Conservation (phyloP, 2,888 invertebrate genomes). For the Oxystoma pomonae region DNA sequence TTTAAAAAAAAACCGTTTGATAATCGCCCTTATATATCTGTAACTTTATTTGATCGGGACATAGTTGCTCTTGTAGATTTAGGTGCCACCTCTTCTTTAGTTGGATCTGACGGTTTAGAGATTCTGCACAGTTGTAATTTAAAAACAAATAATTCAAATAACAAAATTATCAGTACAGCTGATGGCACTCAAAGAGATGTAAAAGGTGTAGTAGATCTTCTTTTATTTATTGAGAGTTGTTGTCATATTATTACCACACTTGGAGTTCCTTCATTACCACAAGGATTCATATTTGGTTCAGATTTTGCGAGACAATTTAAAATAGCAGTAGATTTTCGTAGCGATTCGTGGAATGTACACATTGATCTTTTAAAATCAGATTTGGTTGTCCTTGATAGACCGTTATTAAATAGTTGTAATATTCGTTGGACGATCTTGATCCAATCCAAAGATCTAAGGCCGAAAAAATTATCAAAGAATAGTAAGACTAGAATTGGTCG, state of each 20-base stretch:
- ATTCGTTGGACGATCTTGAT: background rate
- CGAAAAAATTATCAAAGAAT: background rate
- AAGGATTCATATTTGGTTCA: conserved; percentile 5
- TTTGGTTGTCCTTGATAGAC: background rate
- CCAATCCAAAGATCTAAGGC: background rate
- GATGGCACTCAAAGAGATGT: conserved; percentile 7
- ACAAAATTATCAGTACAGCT: background rate
- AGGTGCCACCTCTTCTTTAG: background rate
- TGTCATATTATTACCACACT: background rate
- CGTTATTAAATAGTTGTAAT: background rate
- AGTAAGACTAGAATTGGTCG: background rate
- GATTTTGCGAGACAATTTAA: conserved; percentile 1
- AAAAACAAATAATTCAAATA: background rate
- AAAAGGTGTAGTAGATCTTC: conserved; percentile 2
- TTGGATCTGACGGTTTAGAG: background rate
- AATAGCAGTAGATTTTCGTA: background rate
- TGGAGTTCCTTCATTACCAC: conserved; percentile 5
- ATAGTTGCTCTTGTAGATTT: background rate
- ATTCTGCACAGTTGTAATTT: background rate
- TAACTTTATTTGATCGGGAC: background rate
- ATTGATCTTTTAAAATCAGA: background rate
- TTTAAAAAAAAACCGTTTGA: no score
- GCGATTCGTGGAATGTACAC: background rate
- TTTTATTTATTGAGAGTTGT: background rate
- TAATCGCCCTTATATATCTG: conserved; percentile 7